These are phyloP conservation scores for fruit fly (Drosophila melanogaster) DNA, from an alignment of 1,140 invertebrate genomes.

Conservation along the genomic window Release_6_plus_ISO1_MT NT_033777.3:22087501-22088000, in stretches of 20 bases:
- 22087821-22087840: constrained; percentile 3
- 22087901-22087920: no score
- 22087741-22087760: constrained; percentile 1
- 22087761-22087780: constrained; percentile 29
- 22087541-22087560: constrained; percentile 28
- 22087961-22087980: no score
- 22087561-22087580: constrained; percentile 46
- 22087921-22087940: no score
- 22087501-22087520: constrained; percentile 53
- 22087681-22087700: constrained; percentile 7
- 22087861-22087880: not conserved
- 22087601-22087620: constrained; percentile 58
- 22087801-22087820: constrained; percentile 7
- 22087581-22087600: constrained; percentile 61
- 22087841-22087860: not conserved
- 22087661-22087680: constrained; percentile 4
- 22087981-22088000: no score
- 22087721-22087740: constrained; percentile 42
- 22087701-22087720: constrained; percentile 27
- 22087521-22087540: constrained; percentile 1
- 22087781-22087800: constrained; percentile 20
- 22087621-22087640: constrained; percentile 19
- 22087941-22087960: no score
- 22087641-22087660: constrained; percentile 23
- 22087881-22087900: not conserved